Conservation (phyloP, 1,140 invertebrate species). For the Popillia japonica region DNA sequence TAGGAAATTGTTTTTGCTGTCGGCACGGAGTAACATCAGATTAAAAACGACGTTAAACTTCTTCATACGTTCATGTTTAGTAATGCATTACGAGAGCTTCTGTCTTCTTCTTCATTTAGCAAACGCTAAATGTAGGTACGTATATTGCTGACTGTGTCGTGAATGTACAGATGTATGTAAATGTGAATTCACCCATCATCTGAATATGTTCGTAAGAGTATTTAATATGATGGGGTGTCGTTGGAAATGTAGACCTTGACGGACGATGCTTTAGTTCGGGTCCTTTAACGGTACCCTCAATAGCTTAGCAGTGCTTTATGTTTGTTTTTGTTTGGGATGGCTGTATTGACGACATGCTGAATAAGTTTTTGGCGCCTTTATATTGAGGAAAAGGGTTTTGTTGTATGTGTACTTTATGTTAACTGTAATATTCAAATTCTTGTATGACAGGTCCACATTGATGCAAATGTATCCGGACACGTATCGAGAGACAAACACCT, state of each 20-base stretch:
- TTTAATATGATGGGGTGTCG: not conserved
- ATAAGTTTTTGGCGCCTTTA: not conserved
- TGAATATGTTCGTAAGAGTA: not conserved
- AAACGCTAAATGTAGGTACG: not conserved
- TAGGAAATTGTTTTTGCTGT: not conserved
- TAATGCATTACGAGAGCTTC: not conserved
- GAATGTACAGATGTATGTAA: not conserved
- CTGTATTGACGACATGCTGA: too few species aligned
- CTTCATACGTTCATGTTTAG: not conserved
- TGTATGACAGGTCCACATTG: too few species aligned
- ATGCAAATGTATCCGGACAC: too few species aligned
- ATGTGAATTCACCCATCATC: not conserved
- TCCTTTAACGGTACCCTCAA: not conserved
- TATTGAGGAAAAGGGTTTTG: not conserved
- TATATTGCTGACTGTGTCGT: not conserved
- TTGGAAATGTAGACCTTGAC: not conserved
- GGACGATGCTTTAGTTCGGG: not conserved
- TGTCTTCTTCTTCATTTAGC: not conserved
- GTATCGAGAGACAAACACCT: too few species aligned
- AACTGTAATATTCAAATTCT: not conserved
- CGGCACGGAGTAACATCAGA: not conserved
- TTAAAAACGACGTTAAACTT: not conserved
- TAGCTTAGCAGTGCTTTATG: not conserved
- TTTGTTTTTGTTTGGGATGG: not conserved
- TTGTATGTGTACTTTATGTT: not conserved